Percentiles rank a stretch among this genome's conserved stretches.
Evolutionary conservation across 2,797 vertebrate species (phyloP).

Genomic region (Alca torda): DNA sequence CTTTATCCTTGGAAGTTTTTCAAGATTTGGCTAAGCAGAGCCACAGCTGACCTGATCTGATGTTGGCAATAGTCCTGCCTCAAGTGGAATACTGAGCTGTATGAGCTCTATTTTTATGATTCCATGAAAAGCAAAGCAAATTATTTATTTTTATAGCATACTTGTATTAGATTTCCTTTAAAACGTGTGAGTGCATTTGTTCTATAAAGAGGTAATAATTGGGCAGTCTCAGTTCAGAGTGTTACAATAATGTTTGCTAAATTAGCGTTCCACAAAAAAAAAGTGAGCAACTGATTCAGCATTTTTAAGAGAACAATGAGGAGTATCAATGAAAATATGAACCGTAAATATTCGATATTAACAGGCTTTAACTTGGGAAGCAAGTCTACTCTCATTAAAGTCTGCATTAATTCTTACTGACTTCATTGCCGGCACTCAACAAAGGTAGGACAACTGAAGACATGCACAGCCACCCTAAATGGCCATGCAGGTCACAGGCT

Average conservation of each 20-base stretch:
- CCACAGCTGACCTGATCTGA: not conserved
- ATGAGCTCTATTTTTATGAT: not conserved
- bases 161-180: not conserved
- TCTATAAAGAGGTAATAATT: not conserved
- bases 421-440: not conserved
- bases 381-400: not conserved
- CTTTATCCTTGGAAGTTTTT: not conserved
- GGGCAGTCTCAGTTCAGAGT: not conserved
- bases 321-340: not conserved
- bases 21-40: not conserved
- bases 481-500: accelerated
- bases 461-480: not conserved
- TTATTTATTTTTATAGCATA: not conserved
- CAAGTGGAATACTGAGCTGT: not conserved
- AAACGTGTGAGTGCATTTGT: not conserved
- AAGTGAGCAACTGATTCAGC: not conserved
- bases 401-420: not conserved
- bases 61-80: not conserved
- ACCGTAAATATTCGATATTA: not conserved
- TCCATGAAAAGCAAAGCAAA: not conserved
- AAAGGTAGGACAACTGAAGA: not conserved
- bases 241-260: not conserved
- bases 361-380: not conserved
- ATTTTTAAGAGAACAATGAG: not conserved
- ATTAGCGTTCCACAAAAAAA: not conserved